Base-by-base conservation (phyloP, 30 jellyfish, hydroid and myxozoan species). In the Catostylus mosaicus region DNA sequence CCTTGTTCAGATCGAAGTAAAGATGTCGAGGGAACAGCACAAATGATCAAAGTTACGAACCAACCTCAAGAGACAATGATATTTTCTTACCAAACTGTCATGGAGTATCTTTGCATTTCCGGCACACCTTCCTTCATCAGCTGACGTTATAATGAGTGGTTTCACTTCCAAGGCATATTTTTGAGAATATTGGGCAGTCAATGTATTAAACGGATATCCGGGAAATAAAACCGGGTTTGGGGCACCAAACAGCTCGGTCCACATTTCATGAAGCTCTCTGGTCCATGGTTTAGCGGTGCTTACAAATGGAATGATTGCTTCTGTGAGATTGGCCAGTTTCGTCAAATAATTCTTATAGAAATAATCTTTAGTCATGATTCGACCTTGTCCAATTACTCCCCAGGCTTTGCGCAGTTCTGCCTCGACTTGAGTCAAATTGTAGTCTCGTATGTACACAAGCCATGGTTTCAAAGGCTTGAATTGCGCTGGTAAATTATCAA, bases 211-310 rank as follows among this genome's bases (percentile, higher is more conserved):
- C 1, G 92, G 92, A 30, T 35, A 48, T 5, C 85, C 92, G 12
- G 92, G 77, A 38, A 67, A 82, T 12, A 67, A 35, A 6, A 66
- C 76, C 30, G 92, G 92, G 56, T 82, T 82, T 30, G 92, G 83
- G 36, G 92, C 85, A 35, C 86, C 92, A 82, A 82, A 82, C 19
- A 82, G 38, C 35, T 57, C 48, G 12, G 77, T 82, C 92, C 92
- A 82, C 67, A 16, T 47, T 14, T 71, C 84, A 67, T 82, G 83
- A 36, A 82, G 65, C 10, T 43, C 32, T 24, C 37, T 51, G 38
- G 92, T 67, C 92, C 92, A 82, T 82, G 57, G 67, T 67, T 82
- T 82, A 8, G 77, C 32, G 3, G 92, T 82, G 46, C 67, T 70
- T 3, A 82, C 92, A 19, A 67, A 27, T 0, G 87, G 87, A 1